Evolutionary conservation across 2,113 vertebrate species (phyloP).

Genomic region (Falcunculus frontatus): DNA sequence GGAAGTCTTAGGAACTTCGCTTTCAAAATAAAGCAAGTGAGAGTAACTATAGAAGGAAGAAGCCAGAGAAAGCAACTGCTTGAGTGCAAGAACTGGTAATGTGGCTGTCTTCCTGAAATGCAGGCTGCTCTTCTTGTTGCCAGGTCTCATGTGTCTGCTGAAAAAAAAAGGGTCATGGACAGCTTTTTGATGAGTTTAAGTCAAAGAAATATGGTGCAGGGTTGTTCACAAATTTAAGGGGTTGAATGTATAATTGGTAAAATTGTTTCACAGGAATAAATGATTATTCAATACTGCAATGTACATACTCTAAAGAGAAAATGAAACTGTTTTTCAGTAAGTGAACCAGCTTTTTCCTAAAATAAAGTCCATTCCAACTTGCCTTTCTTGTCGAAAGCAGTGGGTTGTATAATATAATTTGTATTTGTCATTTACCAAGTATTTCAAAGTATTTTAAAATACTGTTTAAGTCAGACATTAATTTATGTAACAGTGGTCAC

Average conservation of each 20-base stretch:
- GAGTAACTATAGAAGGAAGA: background rate
- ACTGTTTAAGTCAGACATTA: background rate
- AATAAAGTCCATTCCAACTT: background rate
- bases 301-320: background rate
- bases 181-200: background rate
- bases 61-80: background rate
- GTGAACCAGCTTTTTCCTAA: background rate
- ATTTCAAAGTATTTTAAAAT: background rate
- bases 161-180: background rate
- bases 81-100: background rate
- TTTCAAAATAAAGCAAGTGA: background rate
- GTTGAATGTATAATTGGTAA: background rate
- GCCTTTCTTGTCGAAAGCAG: background rate
- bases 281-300: background rate
- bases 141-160: background rate
- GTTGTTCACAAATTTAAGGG: background rate
- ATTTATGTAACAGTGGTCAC: background rate
- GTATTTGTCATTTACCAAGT: background rate
- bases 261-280: background rate
- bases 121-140: background rate
- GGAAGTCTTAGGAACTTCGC: constrained; percentile 62
- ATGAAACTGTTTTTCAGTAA: background rate
- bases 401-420: background rate
- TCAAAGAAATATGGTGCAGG: background rate
- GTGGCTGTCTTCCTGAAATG: background rate